Conservation (phyloP, 2,888 invertebrate genomes). For the Dromius quadrimaculatus region DNA sequence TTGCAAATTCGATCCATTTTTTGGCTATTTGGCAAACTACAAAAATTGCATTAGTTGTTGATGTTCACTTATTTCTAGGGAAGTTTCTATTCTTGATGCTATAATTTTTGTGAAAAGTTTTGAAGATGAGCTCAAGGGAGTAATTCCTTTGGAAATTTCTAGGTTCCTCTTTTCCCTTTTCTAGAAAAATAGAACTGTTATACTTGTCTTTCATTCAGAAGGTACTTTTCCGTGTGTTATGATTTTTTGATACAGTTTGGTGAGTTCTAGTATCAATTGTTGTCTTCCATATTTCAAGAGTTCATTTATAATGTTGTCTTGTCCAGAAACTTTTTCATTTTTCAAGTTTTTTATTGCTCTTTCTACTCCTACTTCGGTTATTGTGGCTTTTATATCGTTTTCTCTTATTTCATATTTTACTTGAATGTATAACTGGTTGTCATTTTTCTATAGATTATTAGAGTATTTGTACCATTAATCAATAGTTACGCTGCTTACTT, state of each 20-base stretch:
- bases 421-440: not conserved
- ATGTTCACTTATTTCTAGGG: conserved; percentile 47
- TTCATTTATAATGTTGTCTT: conserved; percentile 46
- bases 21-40: conserved; percentile 46
- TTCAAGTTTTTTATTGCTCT: conserved; percentile 37
- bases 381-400: not conserved
- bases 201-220: conserved; percentile 49
- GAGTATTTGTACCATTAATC: conserved; percentile 35
- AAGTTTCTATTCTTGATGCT: conserved; percentile 21
- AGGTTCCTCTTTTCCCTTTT: conserved; percentile 51
- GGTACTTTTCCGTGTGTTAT: conserved; percentile 45
- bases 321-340: conserved; percentile 47
- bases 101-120: too few relatives aligned
- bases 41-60: conserved; percentile 45
- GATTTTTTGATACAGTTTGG: conserved; percentile 50
- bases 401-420: not conserved
- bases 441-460: conserved; percentile 29
- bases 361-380: not conserved
- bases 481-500: conserved; percentile 4
- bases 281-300: conserved; percentile 49
- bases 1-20: conserved; percentile 47
- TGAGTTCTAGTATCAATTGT: conserved; percentile 44
- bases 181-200: conserved; percentile 41
- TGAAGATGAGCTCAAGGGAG: conserved; percentile 47
- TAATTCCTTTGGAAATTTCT: conserved; percentile 54